Evolutionary conservation across 1,140 invertebrate genomes (phyloP).

Genomic region (Drosophila persimilis): DNA sequence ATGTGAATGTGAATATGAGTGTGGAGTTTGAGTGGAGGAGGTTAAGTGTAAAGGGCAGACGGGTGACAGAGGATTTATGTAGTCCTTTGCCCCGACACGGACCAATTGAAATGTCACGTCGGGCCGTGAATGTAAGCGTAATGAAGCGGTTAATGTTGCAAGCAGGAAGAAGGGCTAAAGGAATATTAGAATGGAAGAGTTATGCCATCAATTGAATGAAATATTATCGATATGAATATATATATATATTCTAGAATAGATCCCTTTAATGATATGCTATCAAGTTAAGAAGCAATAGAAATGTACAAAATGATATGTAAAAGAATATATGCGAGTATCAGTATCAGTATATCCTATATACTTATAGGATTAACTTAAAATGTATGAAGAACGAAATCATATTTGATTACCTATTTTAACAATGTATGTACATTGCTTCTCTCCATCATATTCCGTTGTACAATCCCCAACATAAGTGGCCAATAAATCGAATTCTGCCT

Average conservation of each 20-base stretch:
- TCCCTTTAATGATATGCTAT: too few species aligned
- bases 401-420: too few species aligned
- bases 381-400: too few species aligned
- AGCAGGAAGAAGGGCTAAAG: conserved; percentile 16
- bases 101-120: conserved; percentile 78
- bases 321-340: too few species aligned
- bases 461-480: neutral
- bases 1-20: conserved; percentile 36
- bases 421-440: neutral
- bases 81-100: conserved; percentile 61
- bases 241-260: too few species aligned
- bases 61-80: conserved; percentile 60
- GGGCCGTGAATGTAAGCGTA: conserved; percentile 71
- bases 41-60: conserved; percentile 17
- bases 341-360: too few species aligned
- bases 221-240: neutral
- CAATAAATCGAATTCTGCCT: neutral
- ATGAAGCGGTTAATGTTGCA: conserved; percentile 67
- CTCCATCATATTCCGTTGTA: too few species aligned
- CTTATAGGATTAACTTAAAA: neutral
- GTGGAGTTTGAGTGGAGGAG: conserved; percentile 14
- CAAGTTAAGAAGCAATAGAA: too few species aligned
- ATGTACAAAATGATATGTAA: too few species aligned
- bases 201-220: neutral
- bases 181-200: neutral